Percentiles rank a stretch among this genome's conserved stretches.
Conservation (phyloP, 37 sponge, comb jelly and placozoan species). For the Beroe ovata region DNA sequence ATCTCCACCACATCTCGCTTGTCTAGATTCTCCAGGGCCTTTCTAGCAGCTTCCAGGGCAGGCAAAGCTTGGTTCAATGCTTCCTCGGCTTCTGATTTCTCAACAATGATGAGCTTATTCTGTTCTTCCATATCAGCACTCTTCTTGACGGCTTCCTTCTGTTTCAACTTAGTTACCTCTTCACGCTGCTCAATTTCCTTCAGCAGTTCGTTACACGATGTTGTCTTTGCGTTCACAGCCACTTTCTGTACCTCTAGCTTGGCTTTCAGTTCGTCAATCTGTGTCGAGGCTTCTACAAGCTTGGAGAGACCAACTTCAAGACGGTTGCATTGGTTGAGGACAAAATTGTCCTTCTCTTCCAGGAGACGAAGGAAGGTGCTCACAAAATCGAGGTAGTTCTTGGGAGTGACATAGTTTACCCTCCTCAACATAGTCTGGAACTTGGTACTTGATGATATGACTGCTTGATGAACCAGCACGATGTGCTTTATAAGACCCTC, state of each 20-base stretch:
- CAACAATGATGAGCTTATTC: slow-evolving; percentile 74
- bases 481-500: slow-evolving; percentile 86
- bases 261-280: slow-evolving; percentile 87
- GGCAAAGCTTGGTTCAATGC: slow-evolving; percentile 91
- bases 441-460: slow-evolving; percentile 79
- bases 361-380: slow-evolving; percentile 80
- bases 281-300: slow-evolving; percentile 87
- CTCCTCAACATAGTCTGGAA: slow-evolving; percentile 89
- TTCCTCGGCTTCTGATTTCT: slow-evolving; percentile 86
- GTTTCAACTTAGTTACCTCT: slow-evolving; percentile 84
- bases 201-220: slow-evolving; percentile 87
- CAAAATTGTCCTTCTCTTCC: slow-evolving; percentile 86
- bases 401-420: slow-evolving; percentile 97
- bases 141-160: slow-evolving; percentile 89
- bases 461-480: slow-evolving; percentile 91
- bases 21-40: slow-evolving; percentile 91
- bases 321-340: slow-evolving; percentile 88
- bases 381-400: slow-evolving; percentile 99
- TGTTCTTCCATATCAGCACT: slow-evolving; percentile 97
- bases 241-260: slow-evolving; percentile 95
- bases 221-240: slow-evolving; percentile 88
- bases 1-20: slow-evolving; percentile 95
- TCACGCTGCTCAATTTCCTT: slow-evolving; percentile 84
- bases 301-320: slow-evolving; percentile 90
- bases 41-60: slow-evolving; percentile 93